Percentiles rank a stretch among this genome's conserved stretches.
Conservation (phyloP, 1,140 invertebrate species). For the Macrosteles quadrilineatus region DNA sequence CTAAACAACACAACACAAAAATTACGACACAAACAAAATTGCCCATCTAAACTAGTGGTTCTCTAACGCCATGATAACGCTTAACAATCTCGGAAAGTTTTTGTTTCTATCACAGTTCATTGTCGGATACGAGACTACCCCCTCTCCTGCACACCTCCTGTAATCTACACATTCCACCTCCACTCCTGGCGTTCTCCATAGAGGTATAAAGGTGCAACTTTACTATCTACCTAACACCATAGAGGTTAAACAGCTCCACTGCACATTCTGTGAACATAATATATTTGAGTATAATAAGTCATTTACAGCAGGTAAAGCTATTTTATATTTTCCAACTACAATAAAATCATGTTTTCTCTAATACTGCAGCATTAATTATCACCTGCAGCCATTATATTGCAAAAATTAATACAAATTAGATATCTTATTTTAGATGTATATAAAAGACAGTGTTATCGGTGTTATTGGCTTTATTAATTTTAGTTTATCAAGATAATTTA, state of each 20-base stretch:
- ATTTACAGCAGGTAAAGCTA: too few relatives aligned
- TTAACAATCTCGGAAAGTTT: slow-evolving; percentile 31
- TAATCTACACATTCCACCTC: slow-evolving; percentile 19
- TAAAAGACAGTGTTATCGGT: too few relatives aligned
- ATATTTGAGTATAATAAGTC: too few relatives aligned
- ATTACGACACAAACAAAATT: slow-evolving; percentile 19
- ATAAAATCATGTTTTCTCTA: too few relatives aligned
- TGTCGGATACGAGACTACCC: slow-evolving; percentile 24
- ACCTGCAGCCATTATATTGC: too few relatives aligned
- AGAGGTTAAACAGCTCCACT: slow-evolving; percentile 4
- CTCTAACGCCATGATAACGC: slow-evolving; percentile 21
- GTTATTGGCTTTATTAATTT: too few relatives aligned
- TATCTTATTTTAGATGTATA: too few relatives aligned
- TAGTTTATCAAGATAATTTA: too few relatives aligned
- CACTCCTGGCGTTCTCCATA: slow-evolving; percentile 7
- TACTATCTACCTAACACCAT: slow-evolving; percentile 12
- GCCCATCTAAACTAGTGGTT: slow-evolving; percentile 32
- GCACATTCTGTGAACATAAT: too few relatives aligned
- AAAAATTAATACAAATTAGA: too few relatives aligned
- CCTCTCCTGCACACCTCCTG: neutral
- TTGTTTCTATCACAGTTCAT: slow-evolving; percentile 37
- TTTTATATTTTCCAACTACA: too few relatives aligned
- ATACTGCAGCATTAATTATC: too few relatives aligned
- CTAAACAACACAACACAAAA: slow-evolving; percentile 30
- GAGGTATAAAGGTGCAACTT: slow-evolving; percentile 13